Base-by-base conservation (phyloP, 1,140 invertebrate genomes). In the Neodiprion lecontei region DNA sequence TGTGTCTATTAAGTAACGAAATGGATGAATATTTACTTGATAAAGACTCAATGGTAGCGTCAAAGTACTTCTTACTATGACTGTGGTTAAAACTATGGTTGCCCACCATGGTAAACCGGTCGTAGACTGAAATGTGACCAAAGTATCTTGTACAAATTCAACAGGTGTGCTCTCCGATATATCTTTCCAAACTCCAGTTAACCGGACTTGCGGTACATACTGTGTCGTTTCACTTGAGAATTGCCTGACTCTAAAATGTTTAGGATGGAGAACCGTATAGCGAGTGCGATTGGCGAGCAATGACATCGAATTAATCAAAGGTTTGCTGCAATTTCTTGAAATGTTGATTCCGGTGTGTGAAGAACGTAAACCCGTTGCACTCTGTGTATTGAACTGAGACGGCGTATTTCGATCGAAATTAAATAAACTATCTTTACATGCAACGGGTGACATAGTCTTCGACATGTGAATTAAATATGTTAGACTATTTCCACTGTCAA, bases 101-200 rank as follows among this genome's bases (percentile, higher is more conserved):
- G 91, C 90, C 94, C 95, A 97, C 96, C 96, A 97, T 66, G 95
- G 93, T 23, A 96, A 83, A 7, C 94, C 94, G 8, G 91, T 91
- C 8, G 82, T 80, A 74, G 93, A 91, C 86, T 97, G 96, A 48
- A 96, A 84, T 72, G 87, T 84, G 67, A 93, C 79, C 28, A 96
- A 82, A 28, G 89, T 89, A 74, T 94, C 90, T 87, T 96, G 94
- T 66, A 91, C 87, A 74, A 89, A 89, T 78, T 89, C 89, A 21
- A 95, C 93, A 10, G 92, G 88, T 72, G 88, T 86, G 83, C 93
- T 94, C 77, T 93, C 92, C 1, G 93, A 92, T 71, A 93, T 88
- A 48, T 87, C 86, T 74, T 88, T 85, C 77, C 91, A 91, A 14
- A 87, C 78, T 74, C 89, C 87, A 10, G 53, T 61, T 12, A 61